Evolutionary conservation across 2,113 vertebrate genomes (phyloP), one percentile per base, ranked within the genome.

Genomic region (Anser brachyrhynchus): DNA sequence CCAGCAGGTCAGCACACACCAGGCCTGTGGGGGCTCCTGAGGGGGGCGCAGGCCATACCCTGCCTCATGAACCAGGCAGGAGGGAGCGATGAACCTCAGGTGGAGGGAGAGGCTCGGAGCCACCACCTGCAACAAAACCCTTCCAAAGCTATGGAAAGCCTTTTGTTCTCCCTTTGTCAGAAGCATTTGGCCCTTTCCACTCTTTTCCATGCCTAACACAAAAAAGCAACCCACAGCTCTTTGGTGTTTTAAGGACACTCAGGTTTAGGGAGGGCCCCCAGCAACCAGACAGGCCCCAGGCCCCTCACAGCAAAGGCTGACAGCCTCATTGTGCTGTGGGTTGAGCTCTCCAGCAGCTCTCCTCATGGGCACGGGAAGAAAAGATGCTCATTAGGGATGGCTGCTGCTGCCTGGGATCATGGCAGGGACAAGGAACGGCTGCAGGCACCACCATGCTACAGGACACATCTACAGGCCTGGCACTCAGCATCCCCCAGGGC

Each of bases 21-120:
- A 35, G 6, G 3, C 5, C 35, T 6, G 11, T 7, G 4, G 5
- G 54, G 33, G 58, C n/a, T 86, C 21, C 51, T 0, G 46, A 0
- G 33, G 35, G 57, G n/a, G 7, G 23, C 57, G 9, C 4, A 0
- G 4, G 2, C 25, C 61, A 49, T 70, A 39, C 3, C 14, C 29
- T 9, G 3, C 1, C 49, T 46, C 52, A 29, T 4, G 13, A 46
- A 39, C 17, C 51, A 44, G 35, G 9, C 25, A 13, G 0, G 1
- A 31, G 17, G 52, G 21, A 2, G 8, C 5, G 29, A 33, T 3
- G 12, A 84, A 8, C 7, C 37, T 43, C 17, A 81, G 29, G 55
- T 55, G 52, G 29, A 52, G 11, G 0, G 9, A 6, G 4, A 39
- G 19, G 16, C 9, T 37, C 76, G 1, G 6, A 73, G 28, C 3